phyloP scores from a whole-genome alignment of 2,888 invertebrate genomes.

The Heterodera filipjevi region DNA sequence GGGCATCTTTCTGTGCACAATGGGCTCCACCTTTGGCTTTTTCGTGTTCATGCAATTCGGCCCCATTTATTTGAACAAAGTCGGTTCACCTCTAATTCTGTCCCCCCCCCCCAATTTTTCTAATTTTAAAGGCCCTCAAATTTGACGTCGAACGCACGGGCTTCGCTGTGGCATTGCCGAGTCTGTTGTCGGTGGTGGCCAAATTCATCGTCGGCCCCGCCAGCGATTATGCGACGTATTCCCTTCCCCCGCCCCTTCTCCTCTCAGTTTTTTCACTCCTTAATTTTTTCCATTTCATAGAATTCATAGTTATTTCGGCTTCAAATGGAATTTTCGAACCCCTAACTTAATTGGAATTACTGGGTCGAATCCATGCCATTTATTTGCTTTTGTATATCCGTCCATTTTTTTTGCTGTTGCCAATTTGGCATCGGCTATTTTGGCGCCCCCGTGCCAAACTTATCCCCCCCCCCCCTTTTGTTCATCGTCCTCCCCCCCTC shows the following conservation, averaged over 20 bases:
- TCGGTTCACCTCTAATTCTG: conserved; percentile 11
- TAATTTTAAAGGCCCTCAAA: conserved; percentile 33
- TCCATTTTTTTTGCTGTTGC: too few relatives aligned
- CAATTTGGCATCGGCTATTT: too few relatives aligned
- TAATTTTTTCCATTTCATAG: too few relatives aligned
- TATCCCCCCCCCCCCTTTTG: too few relatives aligned
- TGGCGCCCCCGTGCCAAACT: too few relatives aligned
- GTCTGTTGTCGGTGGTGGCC: conserved; percentile 38
- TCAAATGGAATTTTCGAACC: too few relatives aligned
- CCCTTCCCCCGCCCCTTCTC: too few relatives aligned
- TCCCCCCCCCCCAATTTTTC: background rate
- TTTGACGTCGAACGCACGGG: conserved; percentile 42
- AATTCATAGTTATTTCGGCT: too few relatives aligned
- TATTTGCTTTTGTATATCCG: too few relatives aligned
- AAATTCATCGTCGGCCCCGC: conserved; percentile 41
- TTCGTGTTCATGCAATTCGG: conserved; percentile 44
- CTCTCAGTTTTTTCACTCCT: too few relatives aligned
- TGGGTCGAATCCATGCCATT: too few relatives aligned
- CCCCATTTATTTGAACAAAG: conserved; percentile 47
- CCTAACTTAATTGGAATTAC: too few relatives aligned
- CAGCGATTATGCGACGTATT: conserved; percentile 23
- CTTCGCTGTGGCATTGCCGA: conserved; percentile 38
- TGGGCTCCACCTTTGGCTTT: conserved; percentile 42
- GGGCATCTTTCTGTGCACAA: conserved; percentile 35
- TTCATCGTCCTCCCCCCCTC: background rate